Evolutionary conservation across 2,888 invertebrate species (phyloP).

Genomic region (Epiblema foenella): DNA sequence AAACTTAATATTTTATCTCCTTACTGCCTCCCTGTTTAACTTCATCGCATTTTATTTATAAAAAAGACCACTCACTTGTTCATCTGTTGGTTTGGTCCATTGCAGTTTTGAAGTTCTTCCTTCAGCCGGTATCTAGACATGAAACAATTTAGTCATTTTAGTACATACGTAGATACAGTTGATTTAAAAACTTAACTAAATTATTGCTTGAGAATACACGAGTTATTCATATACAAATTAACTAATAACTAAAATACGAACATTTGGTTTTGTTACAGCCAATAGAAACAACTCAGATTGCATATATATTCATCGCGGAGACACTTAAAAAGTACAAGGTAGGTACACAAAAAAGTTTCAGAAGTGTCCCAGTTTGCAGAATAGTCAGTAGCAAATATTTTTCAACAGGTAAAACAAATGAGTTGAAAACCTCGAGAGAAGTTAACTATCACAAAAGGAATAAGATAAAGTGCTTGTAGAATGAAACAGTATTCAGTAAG

Average conservation of each 20-base stretch:
- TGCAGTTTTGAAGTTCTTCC: neutral
- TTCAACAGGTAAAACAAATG: conserved; percentile 36
- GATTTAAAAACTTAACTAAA: conserved; percentile 25
- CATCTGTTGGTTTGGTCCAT: neutral
- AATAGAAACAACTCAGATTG: conserved; percentile 15
- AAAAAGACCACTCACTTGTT: neutral
- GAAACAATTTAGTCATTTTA: conserved; percentile 18
- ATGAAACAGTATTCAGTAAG: conserved; percentile 60
- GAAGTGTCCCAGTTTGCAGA: conserved; percentile 33
- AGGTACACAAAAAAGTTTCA: conserved; percentile 26
- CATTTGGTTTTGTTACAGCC: conserved; percentile 13
- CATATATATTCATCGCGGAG: conserved; percentile 7
- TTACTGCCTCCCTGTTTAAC: too few species aligned
- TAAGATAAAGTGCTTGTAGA: conserved; percentile 56
- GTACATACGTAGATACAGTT: neutral
- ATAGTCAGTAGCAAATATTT: conserved; percentile 27
- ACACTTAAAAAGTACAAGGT: conserved; percentile 36
- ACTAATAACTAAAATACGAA: conserved; percentile 12
- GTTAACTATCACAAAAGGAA: conserved; percentile 54
- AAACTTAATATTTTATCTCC: too few species aligned
- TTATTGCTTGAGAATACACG: conserved; percentile 77
- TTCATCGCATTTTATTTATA: too few species aligned
- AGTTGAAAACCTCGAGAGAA: conserved; percentile 47
- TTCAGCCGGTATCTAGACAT: conserved; percentile 17
- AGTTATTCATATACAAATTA: conserved; percentile 11